A percentile compares a stretch with the other conserved stretches of the same genome.
Conservation (phyloP, 2,888 invertebrate species). For the Octonoba sinensis region DNA sequence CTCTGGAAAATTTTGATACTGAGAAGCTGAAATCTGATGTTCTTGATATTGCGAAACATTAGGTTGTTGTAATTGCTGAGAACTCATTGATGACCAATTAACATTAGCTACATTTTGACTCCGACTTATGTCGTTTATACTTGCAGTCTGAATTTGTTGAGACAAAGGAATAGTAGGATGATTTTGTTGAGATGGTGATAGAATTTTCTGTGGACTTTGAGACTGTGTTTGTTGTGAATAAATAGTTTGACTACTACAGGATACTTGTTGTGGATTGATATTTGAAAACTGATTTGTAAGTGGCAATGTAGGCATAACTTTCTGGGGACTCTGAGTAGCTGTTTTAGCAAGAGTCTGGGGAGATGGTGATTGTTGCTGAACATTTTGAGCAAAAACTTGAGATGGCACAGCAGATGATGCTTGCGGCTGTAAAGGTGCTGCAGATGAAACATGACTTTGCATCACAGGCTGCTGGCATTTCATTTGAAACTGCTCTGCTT, state of each 20-base stretch:
- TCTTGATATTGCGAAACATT: neutral
- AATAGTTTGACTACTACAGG: conserved; percentile 12
- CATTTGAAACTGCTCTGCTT: conserved; percentile 17
- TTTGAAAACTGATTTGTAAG: conserved; percentile 20
- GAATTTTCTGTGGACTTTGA: conserved; percentile 28
- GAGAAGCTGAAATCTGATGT: conserved; percentile 1
- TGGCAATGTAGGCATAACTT: conserved; percentile 13
- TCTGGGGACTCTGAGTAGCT: conserved; percentile 31
- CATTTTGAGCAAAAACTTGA: conserved; percentile 16
- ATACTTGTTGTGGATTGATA: conserved; percentile 8
- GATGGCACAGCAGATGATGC: neutral
- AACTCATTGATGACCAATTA: conserved; percentile 11
- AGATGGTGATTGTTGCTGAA: conserved; percentile 10
- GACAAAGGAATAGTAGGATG: conserved; percentile 16
- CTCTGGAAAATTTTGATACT: conserved; percentile 17
- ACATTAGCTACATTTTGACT: conserved; percentile 12
- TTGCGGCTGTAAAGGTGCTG: neutral
- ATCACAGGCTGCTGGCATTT: conserved; percentile 24
- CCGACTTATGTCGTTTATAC: neutral
- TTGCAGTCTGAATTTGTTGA: conserved; percentile 5
- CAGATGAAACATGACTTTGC: conserved; percentile 23
- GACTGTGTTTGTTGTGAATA: conserved; percentile 22
- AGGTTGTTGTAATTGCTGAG: conserved; percentile 33
- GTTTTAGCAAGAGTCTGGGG: neutral
- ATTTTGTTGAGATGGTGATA: conserved; percentile 15